phyloP scores from a whole-genome alignment of 2,113 vertebrate species.

The Stigmatopora argus region DNA sequence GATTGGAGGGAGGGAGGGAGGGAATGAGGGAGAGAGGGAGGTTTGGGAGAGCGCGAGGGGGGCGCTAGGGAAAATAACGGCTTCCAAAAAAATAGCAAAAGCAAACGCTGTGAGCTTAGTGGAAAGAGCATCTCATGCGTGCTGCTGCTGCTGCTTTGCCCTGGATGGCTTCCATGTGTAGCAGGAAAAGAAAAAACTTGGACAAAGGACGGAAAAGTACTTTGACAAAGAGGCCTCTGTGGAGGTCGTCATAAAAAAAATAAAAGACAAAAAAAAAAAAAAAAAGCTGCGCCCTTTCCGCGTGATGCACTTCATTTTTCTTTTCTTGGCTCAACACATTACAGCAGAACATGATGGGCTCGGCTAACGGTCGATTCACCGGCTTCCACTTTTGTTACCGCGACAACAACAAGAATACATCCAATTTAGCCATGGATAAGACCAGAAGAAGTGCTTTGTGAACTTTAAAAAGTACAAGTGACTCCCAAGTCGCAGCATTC shows the following conservation, averaged over 20 bases:
- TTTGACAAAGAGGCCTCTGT: constrained; percentile 64
- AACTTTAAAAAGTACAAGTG: not conserved
- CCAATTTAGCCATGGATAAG: not conserved
- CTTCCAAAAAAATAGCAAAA: constrained; percentile 25
- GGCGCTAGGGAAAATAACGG: constrained; percentile 40
- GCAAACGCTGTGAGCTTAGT: constrained; percentile 48
- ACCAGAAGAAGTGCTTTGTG: not conserved
- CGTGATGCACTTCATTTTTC: not conserved
- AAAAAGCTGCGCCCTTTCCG: not conserved
- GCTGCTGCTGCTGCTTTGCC: constrained; percentile 39
- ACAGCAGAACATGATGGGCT: no score
- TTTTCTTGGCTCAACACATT: not conserved
- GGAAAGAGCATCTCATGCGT: constrained; percentile 58
- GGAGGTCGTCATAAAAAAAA: constrained; percentile 5
- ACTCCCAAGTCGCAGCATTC: not conserved
- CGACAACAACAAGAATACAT: not conserved
- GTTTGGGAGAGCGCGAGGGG: constrained; percentile 35
- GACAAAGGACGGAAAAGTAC: constrained; percentile 58
- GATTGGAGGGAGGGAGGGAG: not conserved
- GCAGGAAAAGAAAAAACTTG: constrained; percentile 17
- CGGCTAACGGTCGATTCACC: no score
- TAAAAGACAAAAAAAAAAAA: not conserved
- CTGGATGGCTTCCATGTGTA: constrained; percentile 46
- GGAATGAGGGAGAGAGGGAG: not conserved
- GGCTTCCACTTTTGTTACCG: not conserved